These are phyloP conservation scores for Peromyscus nudipes DNA, from an alignment of 2,797 vertebrate species.

Conservation along the genomic window DNA sequence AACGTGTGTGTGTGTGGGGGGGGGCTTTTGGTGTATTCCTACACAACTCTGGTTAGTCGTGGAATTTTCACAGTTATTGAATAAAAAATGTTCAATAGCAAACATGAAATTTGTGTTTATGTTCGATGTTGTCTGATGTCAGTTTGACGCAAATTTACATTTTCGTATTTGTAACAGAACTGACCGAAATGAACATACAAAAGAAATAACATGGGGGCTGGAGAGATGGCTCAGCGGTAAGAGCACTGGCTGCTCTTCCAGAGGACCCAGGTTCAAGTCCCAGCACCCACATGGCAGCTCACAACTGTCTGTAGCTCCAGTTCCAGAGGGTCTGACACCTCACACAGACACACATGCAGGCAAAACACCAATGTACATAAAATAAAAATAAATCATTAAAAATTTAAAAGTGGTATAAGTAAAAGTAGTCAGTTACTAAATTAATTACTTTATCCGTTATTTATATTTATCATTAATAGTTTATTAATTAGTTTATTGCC, in stretches of 20 bases:
- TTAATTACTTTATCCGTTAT: background rate
- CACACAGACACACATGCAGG: background rate
- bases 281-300: background rate
- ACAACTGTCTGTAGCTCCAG: background rate
- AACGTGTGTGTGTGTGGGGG: fast-evolving
- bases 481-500: background rate
- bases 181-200: background rate
- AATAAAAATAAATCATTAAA: background rate
- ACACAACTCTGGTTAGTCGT: background rate
- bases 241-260: background rate
- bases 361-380: background rate
- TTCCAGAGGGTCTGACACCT: background rate
- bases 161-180: conserved; percentile 29
- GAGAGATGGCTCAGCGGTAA: background rate
- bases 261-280: background rate
- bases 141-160: conserved; percentile 26
- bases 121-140: background rate
- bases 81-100: background rate
- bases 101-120: background rate
- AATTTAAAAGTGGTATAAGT: background rate
- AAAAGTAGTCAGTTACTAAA: conserved; percentile 11
- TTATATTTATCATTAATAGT: background rate
- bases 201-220: background rate
- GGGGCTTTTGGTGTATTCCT: conserved; percentile 13
- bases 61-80: background rate